Evolutionary conservation across 2,797 vertebrate species (phyloP), one percentile per base, ranked within the genome.

Genomic region (Rhinoraja longicauda): DNA sequence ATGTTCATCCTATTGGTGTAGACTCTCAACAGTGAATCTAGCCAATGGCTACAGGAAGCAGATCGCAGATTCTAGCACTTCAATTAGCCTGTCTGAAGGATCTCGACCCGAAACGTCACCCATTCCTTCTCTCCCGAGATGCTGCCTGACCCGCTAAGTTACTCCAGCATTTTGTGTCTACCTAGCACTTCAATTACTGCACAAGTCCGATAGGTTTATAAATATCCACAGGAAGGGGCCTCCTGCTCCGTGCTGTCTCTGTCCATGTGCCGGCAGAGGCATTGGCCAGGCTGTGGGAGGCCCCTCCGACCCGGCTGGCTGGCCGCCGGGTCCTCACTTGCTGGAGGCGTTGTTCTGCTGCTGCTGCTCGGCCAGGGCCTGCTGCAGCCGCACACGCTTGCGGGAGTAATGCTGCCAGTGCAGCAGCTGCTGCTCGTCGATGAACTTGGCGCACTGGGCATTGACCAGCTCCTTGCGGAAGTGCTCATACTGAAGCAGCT

Each of bases 401-500:
- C 98, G 95, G 0, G 98, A 98, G 93, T 99, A 99, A 93, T 99
- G 98, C 96, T 99, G 98, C 99, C 98, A 99, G 95, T 99, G 99
- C 67, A 99, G 97, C 88, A 99, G 98, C 96, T 99, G 99, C 94
- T 99, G 99, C 95, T 99, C 99, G 0, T 99, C 99, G 3, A 99
- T 99, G 94, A 99, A 99, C 95, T 99, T 99, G 77, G 98, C 97
- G 78, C 99, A 99, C 96, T 99, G 98, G 29, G 98, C 98, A 19
- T 99, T 99, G 59, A 99, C 98, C 96, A 99, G 96, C 96, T 99
- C 98, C 95, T 99, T 99, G 67, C 98, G 96, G 96, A 99, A 99
- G 94, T 99, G 99, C 93, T 99, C 99, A 0, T 99, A 99, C 93
- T 99, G 98, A 73, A 99, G 97, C 94, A 99, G 96, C 95, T 99